Percentiles rank a stretch among this genome's conserved stretches.
Evolutionary conservation across 2,888 invertebrate genomes (phyloP).

Genomic region (Matsumyia berberina): DNA sequence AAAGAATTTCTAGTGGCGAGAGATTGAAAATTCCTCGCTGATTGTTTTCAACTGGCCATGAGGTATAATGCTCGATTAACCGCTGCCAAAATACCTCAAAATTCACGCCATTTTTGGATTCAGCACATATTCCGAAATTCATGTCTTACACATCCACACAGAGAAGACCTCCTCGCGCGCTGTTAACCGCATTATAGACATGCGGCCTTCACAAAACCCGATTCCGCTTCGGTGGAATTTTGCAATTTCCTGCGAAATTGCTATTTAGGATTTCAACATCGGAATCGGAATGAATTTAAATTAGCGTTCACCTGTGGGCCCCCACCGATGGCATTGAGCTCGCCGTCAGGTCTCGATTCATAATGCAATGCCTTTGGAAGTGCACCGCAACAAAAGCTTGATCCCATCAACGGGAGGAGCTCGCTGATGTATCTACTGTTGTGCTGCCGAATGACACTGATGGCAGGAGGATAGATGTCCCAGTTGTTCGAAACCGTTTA

Average conservation of each 20-base stretch:
- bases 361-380: slow-evolving; percentile 21
- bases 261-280: slow-evolving; percentile 38
- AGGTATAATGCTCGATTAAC: background rate
- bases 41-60: background rate
- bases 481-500: slow-evolving; percentile 31
- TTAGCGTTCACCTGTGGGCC: slow-evolving; percentile 50
- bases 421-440: background rate
- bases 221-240: slow-evolving; percentile 10
- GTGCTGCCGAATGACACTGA: slow-evolving; percentile 12
- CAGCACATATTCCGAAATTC: background rate
- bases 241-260: slow-evolving; percentile 60
- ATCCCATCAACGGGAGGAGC: slow-evolving; percentile 24
- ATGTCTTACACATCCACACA: background rate
- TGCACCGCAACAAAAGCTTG: slow-evolving; percentile 1
- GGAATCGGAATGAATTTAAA: slow-evolving; percentile 55
- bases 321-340: background rate
- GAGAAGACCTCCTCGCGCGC: background rate
- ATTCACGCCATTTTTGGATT: background rate
- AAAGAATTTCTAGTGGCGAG: background rate
- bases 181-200: slow-evolving; percentile 7
- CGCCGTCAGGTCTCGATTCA: slow-evolving; percentile 14
- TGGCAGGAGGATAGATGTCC: slow-evolving; percentile 3
- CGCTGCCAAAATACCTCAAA: background rate
- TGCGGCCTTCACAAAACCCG: slow-evolving; percentile 8
- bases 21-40: no score